Base-by-base conservation (phyloP, 1,140 invertebrate species). In the Bilobella aurantiaca region DNA sequence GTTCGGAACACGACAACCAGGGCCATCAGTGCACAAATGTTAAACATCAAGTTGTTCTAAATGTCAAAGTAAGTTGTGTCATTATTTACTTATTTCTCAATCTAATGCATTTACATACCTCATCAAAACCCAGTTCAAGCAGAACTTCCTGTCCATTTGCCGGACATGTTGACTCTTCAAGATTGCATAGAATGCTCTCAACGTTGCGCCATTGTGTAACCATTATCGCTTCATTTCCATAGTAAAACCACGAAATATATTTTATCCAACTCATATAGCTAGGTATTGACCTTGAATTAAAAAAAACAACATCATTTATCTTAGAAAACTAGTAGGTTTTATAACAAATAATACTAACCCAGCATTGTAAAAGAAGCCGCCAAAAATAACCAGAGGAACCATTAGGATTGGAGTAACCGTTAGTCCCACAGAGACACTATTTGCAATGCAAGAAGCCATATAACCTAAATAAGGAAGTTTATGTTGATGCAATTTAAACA, bases 331-430 rank as follows among this genome's bases (percentile, higher is more conserved):
- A 12, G 8, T 42, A 42, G n/a, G n/a, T n/a, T 42, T 8, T 42
- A 8, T 42, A 8, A 8, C 8, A 8, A 42, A 42, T 42, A n/a
- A 42, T 42, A 42, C 74, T 74, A 71, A 79, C 78, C 69, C 74
- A 47, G 74, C 75, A 69, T 82, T 83, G 3, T 83, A 71, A 73
- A 81, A 82, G 62, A 81, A 81, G 25, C 82, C 81, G 59, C 79
- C 79, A 74, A 82, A 81, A 34, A 82, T 67, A 67, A 83, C 74
- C 30, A 83, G 73, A 0, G 82, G 81, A 47, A 81, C 77, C 18
- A 82, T 71, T 3, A 81, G 63, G 23, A 81, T 78, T 18, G 82
- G 80, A 5, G 78, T 75, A 21, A 83, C 58, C 0, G 80, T 76
- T 16, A 81, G 68, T 0, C 80, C 78, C 14, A 78, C 30, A 21